Percentiles rank a stretch among this genome's conserved stretches.
phyloP scores from a whole-genome alignment of 2,797 vertebrate genomes.

The Sebastiscus albofasciatus region DNA sequence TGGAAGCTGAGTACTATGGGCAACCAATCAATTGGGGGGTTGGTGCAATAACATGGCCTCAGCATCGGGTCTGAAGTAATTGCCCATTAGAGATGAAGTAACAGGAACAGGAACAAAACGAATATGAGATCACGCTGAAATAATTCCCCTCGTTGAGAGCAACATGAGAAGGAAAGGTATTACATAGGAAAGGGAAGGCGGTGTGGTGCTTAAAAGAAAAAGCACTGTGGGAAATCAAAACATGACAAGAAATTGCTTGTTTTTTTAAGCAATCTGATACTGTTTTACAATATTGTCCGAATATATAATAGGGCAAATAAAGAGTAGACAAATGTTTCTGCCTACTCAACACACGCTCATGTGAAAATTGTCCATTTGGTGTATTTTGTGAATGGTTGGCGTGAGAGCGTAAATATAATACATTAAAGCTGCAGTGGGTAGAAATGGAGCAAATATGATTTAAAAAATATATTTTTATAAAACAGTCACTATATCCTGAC shows the following conservation, averaged over 20 bases:
- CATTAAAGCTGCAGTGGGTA: not conserved
- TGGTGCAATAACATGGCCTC: constrained; percentile 59
- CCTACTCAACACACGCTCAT: not conserved
- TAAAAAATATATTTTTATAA: too few species aligned
- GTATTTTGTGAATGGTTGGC: not conserved
- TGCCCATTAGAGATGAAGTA: constrained; percentile 72
- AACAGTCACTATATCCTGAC: too few species aligned
- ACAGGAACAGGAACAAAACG: constrained; percentile 53
- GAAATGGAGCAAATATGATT: too few species aligned
- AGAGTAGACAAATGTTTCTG: not conserved
- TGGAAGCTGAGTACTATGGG: constrained; percentile 49
- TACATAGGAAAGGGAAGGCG: constrained; percentile 5
- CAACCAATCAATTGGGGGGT: constrained; percentile 58
- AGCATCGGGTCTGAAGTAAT: constrained; percentile 66
- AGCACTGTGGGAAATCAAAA: constrained; percentile 36
- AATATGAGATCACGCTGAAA: constrained; percentile 51
- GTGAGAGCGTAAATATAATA: not conserved
- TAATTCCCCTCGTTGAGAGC: constrained; percentile 32
- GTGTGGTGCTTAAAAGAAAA: constrained; percentile 11
- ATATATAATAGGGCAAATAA: not conserved
- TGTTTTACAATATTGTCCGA: not conserved
- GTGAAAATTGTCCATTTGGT: not conserved
- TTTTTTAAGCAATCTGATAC: constrained; percentile 1
- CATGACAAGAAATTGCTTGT: not conserved
- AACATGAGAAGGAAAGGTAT: constrained; percentile 28